A percentile compares a stretch with the other conserved stretches of the same genome.
Evolutionary conservation across 2,888 invertebrate genomes (phyloP).

Genomic region (Agonopterix heracliana): DNA sequence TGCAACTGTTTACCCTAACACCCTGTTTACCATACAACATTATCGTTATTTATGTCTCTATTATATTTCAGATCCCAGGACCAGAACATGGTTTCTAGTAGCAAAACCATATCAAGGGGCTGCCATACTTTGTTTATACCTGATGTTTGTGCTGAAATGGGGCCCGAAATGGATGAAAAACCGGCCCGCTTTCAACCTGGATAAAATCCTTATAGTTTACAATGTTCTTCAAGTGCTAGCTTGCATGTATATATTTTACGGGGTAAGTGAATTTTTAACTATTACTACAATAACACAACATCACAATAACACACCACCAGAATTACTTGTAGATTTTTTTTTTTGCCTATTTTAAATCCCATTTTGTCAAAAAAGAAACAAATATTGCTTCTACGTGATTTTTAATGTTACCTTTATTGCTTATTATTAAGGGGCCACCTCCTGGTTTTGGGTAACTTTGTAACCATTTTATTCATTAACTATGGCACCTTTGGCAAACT

Average conservation of each 20-base stretch:
- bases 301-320: too few species aligned
- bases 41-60: not conserved
- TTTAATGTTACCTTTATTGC: too few species aligned
- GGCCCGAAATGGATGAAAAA: slow-evolving; percentile 85
- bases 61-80: slow-evolving; percentile 76
- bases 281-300: too few species aligned
- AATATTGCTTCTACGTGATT: too few species aligned
- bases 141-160: slow-evolving; percentile 81
- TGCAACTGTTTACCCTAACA: too few species aligned
- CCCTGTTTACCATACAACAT: not conserved
- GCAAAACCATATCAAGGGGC: slow-evolving; percentile 79
- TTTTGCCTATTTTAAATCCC: too few species aligned
- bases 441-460: too few species aligned
- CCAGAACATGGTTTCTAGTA: slow-evolving; percentile 80
- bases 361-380: too few species aligned
- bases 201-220: slow-evolving; percentile 79
- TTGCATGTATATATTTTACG: slow-evolving; percentile 71
- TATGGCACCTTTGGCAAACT: too few species aligned
- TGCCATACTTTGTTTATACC: slow-evolving; percentile 74
- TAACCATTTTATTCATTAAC: too few species aligned
- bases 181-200: slow-evolving; percentile 78
- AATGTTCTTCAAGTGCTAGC: slow-evolving; percentile 80
- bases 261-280: slow-evolving; percentile 59
- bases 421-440: too few species aligned
- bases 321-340: too few species aligned